Conservation (phyloP, 2,797 vertebrate species). For the Melanotaenia nigrans region DNA sequence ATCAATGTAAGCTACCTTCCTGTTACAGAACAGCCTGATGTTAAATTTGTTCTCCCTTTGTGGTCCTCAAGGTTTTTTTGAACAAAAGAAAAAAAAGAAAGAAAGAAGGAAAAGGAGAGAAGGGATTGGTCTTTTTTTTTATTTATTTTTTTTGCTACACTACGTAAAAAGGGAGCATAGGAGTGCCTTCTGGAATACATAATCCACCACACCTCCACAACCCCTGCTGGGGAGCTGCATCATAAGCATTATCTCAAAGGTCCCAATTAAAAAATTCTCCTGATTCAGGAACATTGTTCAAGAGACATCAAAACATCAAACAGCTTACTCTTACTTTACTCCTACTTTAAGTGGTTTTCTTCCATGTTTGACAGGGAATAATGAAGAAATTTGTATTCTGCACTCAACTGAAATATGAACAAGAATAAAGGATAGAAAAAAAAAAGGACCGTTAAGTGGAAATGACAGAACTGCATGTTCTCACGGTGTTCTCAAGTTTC, state of each 20-base stretch:
- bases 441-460: too few relatives aligned
- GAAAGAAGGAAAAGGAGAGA: background rate
- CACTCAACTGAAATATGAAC: background rate
- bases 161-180: slow-evolving; percentile 36
- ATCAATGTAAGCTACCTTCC: slow-evolving; percentile 24
- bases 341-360: slow-evolving; percentile 10
- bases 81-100: background rate
- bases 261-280: slow-evolving; percentile 69
- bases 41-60: slow-evolving; percentile 4
- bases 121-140: slow-evolving; percentile 19
- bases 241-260: slow-evolving; percentile 56
- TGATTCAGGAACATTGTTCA: slow-evolving; percentile 48
- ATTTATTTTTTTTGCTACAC: slow-evolving; percentile 1
- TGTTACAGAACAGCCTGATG: background rate
- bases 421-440: background rate
- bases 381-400: background rate
- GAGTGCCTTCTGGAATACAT: slow-evolving; percentile 36
- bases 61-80: slow-evolving; percentile 21
- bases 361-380: slow-evolving; percentile 12
- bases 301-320: slow-evolving; percentile 27
- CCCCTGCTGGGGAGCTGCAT: slow-evolving; percentile 45
- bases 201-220: slow-evolving; percentile 23
- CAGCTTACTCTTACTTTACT: slow-evolving; percentile 36
- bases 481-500: background rate
- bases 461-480: background rate